These are phyloP conservation scores for Larimichthys crocea DNA, from an alignment of 2,113 vertebrate species.

Conservation along the genomic window DNA sequence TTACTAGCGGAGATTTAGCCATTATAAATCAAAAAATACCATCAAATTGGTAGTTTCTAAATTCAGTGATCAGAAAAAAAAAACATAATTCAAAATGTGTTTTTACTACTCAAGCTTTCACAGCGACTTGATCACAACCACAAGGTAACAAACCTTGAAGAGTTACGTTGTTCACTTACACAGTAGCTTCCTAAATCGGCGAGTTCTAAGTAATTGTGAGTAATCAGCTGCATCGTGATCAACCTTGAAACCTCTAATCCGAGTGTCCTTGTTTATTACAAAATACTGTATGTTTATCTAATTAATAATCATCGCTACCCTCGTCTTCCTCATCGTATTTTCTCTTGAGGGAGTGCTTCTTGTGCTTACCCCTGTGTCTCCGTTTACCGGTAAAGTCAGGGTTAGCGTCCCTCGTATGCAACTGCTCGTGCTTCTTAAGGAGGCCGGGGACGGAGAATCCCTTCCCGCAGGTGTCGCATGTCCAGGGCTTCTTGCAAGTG, in stretches of 20 bases:
- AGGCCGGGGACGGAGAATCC: slow-evolving; percentile 77
- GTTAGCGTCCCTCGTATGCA: slow-evolving; percentile 68
- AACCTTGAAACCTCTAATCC: not conserved
- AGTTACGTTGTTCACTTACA: not conserved
- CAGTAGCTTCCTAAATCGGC: not conserved
- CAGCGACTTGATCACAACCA: not conserved
- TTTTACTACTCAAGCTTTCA: not conserved
- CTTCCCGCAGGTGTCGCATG: slow-evolving; percentile 76
- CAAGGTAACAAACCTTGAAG: not conserved
- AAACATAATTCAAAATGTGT: not conserved
- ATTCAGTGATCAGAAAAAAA: slow-evolving; percentile 15
- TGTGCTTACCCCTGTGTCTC: slow-evolving; percentile 71
- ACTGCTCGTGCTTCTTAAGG: slow-evolving; percentile 77
- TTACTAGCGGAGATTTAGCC: no score
- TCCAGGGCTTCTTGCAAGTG: slow-evolving; percentile 78
- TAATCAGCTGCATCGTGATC: not conserved
- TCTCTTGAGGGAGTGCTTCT: slow-evolving; percentile 75
- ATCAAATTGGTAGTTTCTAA: not conserved
- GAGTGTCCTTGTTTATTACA: not conserved
- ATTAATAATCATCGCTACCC: slow-evolving; percentile 75
- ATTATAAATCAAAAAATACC: not conserved
- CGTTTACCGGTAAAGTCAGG: slow-evolving; percentile 71
- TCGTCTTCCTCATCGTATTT: slow-evolving; percentile 79
- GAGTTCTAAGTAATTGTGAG: not conserved
- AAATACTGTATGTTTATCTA: not conserved